Conservation (phyloP, 1,140 invertebrate species). For the Plutomurus gul region DNA sequence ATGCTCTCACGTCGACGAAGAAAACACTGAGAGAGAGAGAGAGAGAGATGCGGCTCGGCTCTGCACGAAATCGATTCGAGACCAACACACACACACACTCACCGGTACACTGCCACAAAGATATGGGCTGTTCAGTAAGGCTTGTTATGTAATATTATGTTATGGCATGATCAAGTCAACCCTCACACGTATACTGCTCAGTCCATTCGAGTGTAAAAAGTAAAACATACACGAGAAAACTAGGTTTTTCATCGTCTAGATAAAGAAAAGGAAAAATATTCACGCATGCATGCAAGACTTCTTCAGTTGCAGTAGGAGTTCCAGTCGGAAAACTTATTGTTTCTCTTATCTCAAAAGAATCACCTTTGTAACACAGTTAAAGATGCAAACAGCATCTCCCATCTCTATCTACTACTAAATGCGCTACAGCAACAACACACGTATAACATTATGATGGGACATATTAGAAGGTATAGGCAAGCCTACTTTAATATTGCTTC, state of each 20-base stretch:
- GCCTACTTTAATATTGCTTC: background rate
- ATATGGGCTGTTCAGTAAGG: background rate
- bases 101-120: no score
- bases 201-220: background rate
- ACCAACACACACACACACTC: no score
- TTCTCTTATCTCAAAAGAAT: background rate
- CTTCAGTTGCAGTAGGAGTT: conserved; percentile 25
- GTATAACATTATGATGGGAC: no score
- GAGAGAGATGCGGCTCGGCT: background rate
- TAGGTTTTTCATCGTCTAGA: background rate
- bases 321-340: background rate
- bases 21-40: no score
- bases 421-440: no score
- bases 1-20: background rate
- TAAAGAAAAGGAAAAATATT: background rate
- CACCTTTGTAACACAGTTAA: background rate
- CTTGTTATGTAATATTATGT: background rate
- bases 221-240: background rate
- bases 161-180: conserved; percentile 19
- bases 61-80: background rate
- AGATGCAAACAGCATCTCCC: no score
- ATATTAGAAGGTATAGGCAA: no score
- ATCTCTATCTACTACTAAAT: no score
- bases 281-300: conserved; percentile 7
- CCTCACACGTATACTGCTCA: background rate